A percentile compares a stretch with the other conserved stretches of the same genome.
These are phyloP conservation scores for Gila robusta DNA, from an alignment of 2,797 vertebrate species.

Conservation along the genomic window DNA sequence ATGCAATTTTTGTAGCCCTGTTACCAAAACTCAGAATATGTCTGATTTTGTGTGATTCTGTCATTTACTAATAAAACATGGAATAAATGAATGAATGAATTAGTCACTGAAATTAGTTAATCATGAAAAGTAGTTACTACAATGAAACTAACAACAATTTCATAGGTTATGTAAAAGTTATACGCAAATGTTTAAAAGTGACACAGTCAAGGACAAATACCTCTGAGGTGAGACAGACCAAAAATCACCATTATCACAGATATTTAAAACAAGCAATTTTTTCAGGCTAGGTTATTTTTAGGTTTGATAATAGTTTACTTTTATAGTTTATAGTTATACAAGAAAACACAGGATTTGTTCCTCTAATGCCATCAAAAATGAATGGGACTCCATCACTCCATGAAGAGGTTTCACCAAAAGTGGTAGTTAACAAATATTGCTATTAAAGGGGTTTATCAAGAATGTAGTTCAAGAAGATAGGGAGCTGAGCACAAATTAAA, in stretches of 20 bases:
- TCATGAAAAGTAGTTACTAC: neutral
- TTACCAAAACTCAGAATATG: neutral
- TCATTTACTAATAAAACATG: neutral
- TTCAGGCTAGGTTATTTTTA: neutral
- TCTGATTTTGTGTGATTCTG: neutral
- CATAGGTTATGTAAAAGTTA: neutral
- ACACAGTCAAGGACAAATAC: neutral
- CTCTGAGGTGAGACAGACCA: neutral
- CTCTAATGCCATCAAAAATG: neutral
- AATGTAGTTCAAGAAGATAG: neutral
- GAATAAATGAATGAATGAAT: neutral
- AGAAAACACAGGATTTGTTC: neutral
- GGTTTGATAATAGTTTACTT: neutral
- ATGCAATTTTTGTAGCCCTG: neutral
- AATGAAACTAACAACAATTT: neutral
- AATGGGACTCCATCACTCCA: neutral
- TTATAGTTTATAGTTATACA: neutral
- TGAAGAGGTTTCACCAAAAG: neutral
- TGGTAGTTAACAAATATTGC: neutral
- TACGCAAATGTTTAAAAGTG: neutral
- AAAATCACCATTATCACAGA: neutral
- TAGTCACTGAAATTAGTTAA: neutral
- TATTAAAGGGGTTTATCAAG: neutral
- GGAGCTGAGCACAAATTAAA: slow-evolving; percentile 15
- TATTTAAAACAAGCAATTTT: neutral